These are phyloP conservation scores for Halcyon chelicuti DNA, from an alignment of 2,797 vertebrate species.

Conservation along the genomic window DNA sequence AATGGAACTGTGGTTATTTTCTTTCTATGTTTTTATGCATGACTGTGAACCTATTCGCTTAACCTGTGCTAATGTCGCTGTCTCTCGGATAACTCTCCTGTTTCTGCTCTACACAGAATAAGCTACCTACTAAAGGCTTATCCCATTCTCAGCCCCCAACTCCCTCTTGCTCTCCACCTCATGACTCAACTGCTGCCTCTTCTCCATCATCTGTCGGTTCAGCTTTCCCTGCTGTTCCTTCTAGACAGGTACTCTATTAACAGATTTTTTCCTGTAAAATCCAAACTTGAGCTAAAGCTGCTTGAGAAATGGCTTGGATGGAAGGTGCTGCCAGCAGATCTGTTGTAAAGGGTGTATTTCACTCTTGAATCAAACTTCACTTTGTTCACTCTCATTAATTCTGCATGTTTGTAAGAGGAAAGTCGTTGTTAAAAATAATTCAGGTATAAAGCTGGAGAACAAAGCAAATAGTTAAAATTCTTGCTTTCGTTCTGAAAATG, in stretches of 20 bases:
- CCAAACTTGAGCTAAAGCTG: background rate
- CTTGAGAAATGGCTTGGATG: background rate
- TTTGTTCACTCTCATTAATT: background rate
- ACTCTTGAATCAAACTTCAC: background rate
- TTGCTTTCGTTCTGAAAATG: background rate
- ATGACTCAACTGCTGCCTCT: slow-evolving; percentile 74
- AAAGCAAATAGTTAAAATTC: background rate
- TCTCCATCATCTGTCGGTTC: slow-evolving; percentile 74
- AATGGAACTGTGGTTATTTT: background rate
- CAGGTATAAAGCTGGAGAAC: background rate
- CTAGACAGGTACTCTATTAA: slow-evolving; percentile 82
- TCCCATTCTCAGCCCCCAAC: slow-evolving; percentile 71
- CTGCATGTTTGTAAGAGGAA: background rate
- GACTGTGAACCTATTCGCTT: background rate
- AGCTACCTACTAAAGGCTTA: slow-evolving; percentile 75
- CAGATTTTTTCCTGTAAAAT: slow-evolving; percentile 40
- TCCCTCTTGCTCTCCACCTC: slow-evolving; percentile 74
- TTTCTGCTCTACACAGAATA: slow-evolving; percentile 81
- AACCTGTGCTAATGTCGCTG: slow-evolving; percentile 43
- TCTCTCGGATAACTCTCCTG: slow-evolving; percentile 58
- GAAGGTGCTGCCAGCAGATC: background rate
- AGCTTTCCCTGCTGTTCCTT: slow-evolving; percentile 71
- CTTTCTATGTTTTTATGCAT: background rate
- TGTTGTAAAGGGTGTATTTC: background rate
- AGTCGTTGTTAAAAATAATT: background rate